Conservation (phyloP, 2,888 invertebrate genomes). For the Busseola fusca region DNA sequence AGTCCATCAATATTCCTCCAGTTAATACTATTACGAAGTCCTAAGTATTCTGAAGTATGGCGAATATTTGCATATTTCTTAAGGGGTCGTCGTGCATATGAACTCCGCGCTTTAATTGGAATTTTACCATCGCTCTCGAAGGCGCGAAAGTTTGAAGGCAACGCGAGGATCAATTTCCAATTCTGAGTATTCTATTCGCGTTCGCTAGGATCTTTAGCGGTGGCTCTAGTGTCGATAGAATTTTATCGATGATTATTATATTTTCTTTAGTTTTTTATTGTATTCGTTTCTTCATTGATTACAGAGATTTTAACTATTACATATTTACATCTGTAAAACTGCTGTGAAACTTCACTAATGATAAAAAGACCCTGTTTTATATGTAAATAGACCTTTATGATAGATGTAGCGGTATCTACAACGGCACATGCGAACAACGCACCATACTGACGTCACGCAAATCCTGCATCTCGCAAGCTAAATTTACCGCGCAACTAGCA, state of each 20-base stretch:
- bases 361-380: no score
- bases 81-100: constrained; percentile 69
- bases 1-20: constrained; percentile 61
- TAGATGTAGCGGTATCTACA: no score
- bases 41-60: constrained; percentile 55
- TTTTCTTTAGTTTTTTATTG: not conserved
- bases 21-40: constrained; percentile 62
- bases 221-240: constrained; percentile 44
- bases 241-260: constrained; percentile 39
- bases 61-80: constrained; percentile 68
- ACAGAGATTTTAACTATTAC: not conserved
- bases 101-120: constrained; percentile 78
- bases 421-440: no score
- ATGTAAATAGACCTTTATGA: no score
- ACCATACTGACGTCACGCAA: no score
- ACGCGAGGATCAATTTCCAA: constrained; percentile 81
- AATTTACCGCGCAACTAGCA: no score
- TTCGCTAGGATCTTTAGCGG: constrained; percentile 63
- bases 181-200: constrained; percentile 79
- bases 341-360: no score
- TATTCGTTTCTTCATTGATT: not conserved
- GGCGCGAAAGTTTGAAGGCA: constrained; percentile 70
- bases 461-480: no score
- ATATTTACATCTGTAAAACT: not conserved
- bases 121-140: constrained; percentile 73